Evolutionary conservation across 1,140 invertebrate species (phyloP).

Genomic region (Panulirus ornatus): DNA sequence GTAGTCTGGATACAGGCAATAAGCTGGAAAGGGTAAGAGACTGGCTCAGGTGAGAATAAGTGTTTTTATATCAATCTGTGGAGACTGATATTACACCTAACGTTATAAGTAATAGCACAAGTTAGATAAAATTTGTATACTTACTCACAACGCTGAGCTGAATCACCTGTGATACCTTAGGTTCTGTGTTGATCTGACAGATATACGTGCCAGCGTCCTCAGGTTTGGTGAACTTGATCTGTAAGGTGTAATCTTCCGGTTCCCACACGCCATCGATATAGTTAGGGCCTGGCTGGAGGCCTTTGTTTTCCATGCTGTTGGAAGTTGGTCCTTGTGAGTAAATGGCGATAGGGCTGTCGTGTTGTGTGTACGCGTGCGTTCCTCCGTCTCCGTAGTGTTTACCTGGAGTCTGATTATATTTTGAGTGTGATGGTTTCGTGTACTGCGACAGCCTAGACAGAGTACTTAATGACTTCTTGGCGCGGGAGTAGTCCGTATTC

Average conservation of each 20-base stretch:
- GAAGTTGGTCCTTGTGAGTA: constrained; percentile 50
- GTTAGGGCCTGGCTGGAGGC: constrained; percentile 46
- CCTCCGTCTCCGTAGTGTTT: neutral
- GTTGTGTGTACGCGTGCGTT: neutral
- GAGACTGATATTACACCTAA: too few relatives aligned
- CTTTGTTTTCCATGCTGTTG: constrained; percentile 2
- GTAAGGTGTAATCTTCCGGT: constrained; percentile 71
- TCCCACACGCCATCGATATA: constrained; percentile 69
- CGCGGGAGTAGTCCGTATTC: neutral
- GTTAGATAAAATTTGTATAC: neutral
- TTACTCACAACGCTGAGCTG: constrained; percentile 66
- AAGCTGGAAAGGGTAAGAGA: too few relatives aligned
- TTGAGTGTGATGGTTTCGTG: neutral
- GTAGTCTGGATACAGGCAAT: too few relatives aligned
- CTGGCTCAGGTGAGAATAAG: too few relatives aligned
- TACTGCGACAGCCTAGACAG: neutral
- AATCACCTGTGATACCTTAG: constrained; percentile 57
- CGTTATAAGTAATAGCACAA: too few relatives aligned
- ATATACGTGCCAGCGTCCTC: constrained; percentile 71
- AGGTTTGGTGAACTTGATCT: constrained; percentile 66
- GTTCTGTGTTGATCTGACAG: constrained; percentile 74
- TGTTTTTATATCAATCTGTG: too few relatives aligned
- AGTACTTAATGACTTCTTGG: neutral
- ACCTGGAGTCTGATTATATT: neutral
- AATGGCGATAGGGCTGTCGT: constrained; percentile 45